Evolutionary conservation across 2,113 vertebrate species (phyloP).

Genomic region (Tenebrosternarchus preto): DNA sequence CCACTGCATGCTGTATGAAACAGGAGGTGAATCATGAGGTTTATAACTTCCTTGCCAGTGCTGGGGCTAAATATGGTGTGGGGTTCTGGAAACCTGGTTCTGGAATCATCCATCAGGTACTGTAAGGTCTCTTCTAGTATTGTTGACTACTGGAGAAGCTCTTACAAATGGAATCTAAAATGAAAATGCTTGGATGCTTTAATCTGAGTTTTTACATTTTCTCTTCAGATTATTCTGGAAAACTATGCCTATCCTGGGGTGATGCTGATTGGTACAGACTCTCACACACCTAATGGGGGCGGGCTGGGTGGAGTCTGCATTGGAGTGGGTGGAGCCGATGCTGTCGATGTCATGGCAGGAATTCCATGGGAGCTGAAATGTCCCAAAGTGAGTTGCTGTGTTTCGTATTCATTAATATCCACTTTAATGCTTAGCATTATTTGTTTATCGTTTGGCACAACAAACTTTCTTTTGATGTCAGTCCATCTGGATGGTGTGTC

Average conservation of each 20-base stretch:
- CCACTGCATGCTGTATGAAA: constrained; percentile 75
- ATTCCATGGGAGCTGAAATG: constrained; percentile 99
- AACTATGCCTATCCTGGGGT: constrained; percentile 96
- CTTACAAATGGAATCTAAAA: background rate
- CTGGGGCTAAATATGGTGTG: constrained; percentile 93
- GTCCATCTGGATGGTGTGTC: background rate
- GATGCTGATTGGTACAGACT: constrained; percentile 95
- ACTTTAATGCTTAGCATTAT: too few species aligned
- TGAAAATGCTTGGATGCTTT: background rate
- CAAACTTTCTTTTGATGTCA: too few species aligned
- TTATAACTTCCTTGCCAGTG: constrained; percentile 88
- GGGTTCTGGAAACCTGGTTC: constrained; percentile 98
- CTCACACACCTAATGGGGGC: constrained; percentile 96
- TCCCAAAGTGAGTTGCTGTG: constrained; percentile 81
- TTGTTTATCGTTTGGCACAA: too few species aligned
- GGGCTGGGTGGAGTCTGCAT: constrained; percentile 92
- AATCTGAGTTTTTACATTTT: background rate
- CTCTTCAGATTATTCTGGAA: constrained; percentile 89
- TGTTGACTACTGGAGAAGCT: too few species aligned
- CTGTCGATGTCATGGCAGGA: constrained; percentile 98
- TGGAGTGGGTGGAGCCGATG: constrained; percentile 97
- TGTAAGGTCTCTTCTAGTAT: constrained; percentile 12
- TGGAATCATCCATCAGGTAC: constrained; percentile 97
- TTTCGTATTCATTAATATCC: too few species aligned
- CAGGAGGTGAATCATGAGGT: constrained; percentile 94